Conservation (phyloP, 2,888 invertebrate genomes). For the Psylliodes chrysocephalus region DNA sequence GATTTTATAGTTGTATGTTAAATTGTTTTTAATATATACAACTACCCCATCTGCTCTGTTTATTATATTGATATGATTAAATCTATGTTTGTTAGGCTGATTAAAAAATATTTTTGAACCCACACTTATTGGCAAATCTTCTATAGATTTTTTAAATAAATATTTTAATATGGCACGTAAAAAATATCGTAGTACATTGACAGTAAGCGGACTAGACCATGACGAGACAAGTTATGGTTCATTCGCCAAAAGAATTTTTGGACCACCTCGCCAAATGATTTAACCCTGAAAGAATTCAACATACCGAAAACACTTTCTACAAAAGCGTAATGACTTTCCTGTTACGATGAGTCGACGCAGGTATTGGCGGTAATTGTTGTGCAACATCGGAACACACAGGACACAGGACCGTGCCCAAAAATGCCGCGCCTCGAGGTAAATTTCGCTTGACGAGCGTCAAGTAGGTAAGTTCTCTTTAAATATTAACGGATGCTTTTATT, state of each 20-base stretch:
- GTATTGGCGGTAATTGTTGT: slow-evolving; percentile 5
- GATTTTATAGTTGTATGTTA: too few species aligned
- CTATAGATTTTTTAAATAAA: too few species aligned
- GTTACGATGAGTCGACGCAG: background rate
- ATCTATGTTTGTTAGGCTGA: too few species aligned
- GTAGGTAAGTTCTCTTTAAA: background rate
- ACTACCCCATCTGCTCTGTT: too few species aligned
- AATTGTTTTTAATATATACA: too few species aligned
- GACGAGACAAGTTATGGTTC: background rate
- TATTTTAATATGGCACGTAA: too few species aligned
- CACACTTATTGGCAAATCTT: too few species aligned
- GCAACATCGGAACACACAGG: background rate
- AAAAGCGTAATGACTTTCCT: background rate
- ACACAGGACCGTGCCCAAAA: slow-evolving; percentile 17
- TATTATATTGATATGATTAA: too few species aligned
- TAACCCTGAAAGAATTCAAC: slow-evolving; percentile 9
- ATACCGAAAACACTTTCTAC: slow-evolving; percentile 5
- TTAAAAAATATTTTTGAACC: too few species aligned
- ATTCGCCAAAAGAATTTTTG: background rate
- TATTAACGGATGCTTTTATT: slow-evolving; percentile 1
- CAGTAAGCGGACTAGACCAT: background rate
- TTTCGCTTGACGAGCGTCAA: background rate
- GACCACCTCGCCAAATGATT: background rate
- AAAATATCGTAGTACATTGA: background rate
- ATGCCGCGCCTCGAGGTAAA: background rate